Evolutionary conservation across 2,888 invertebrate genomes (phyloP).

Genomic region (Hesperia comma): DNA sequence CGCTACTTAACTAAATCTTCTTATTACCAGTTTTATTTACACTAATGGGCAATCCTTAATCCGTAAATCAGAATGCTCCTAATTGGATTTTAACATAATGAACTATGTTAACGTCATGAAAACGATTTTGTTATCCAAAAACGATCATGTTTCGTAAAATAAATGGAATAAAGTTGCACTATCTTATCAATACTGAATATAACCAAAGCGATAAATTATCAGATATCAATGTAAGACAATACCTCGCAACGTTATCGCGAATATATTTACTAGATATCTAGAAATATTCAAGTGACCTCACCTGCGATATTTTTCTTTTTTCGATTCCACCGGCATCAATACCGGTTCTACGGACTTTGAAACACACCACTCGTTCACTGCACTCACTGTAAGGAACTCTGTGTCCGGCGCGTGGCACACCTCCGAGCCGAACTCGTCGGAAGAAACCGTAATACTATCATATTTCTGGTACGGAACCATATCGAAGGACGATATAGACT

Average conservation of each 20-base stretch:
- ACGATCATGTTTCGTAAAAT: slow-evolving; percentile 37
- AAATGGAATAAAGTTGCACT: slow-evolving; percentile 60
- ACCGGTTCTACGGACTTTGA: slow-evolving; percentile 72
- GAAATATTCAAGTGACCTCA: slow-evolving; percentile 67
- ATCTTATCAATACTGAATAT: slow-evolving; percentile 58
- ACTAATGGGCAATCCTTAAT: neutral
- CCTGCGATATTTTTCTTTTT: slow-evolving; percentile 83
- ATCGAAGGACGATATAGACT: slow-evolving; percentile 78
- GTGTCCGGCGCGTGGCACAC: slow-evolving; percentile 77
- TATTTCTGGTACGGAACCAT: slow-evolving; percentile 80
- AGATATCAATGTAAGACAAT: slow-evolving; percentile 68
- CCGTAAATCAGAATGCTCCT: neutral
- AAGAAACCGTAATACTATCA: slow-evolving; percentile 80
- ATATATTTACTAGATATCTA: slow-evolving; percentile 60
- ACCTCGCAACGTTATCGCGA: slow-evolving; percentile 65
- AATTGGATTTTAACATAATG: neutral
- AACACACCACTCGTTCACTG: slow-evolving; percentile 81
- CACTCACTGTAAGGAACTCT: slow-evolving; percentile 79
- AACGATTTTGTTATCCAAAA: slow-evolving; percentile 6
- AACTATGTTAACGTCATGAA: neutral
- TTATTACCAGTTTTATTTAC: slow-evolving; percentile 8
- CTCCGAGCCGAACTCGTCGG: slow-evolving; percentile 80
- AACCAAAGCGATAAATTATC: slow-evolving; percentile 62
- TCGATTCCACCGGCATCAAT: slow-evolving; percentile 74
- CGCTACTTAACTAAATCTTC: slow-evolving; percentile 20